These are phyloP conservation scores for Wasmannia auropunctata DNA, from an alignment of 1,140 invertebrate genomes.

Conservation along the genomic window DNA sequence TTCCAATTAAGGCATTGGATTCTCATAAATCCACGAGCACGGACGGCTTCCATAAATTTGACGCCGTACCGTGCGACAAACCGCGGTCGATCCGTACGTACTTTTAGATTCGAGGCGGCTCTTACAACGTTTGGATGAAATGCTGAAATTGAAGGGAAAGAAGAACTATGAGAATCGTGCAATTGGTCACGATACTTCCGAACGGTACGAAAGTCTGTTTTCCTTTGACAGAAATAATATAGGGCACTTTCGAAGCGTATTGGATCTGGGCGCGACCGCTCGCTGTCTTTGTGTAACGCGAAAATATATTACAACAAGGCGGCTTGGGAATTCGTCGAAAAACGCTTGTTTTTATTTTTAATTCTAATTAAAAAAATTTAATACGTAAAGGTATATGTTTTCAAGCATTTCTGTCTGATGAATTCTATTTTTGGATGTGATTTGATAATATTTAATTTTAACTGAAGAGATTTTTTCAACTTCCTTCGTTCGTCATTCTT, in stretches of 20 bases:
- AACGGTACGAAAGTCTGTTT: conserved; percentile 45
- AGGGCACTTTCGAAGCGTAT: conserved; percentile 42
- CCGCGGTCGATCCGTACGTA: conserved; percentile 72
- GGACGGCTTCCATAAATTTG: conserved; percentile 79
- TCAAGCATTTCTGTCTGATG: background rate
- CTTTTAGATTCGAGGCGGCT: conserved; percentile 74
- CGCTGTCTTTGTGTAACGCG: conserved; percentile 13
- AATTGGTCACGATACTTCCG: conserved; percentile 52
- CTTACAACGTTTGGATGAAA: conserved; percentile 36
- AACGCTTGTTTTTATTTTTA: background rate
- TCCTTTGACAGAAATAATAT: conserved; percentile 55
- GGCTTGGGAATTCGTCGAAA: background rate
- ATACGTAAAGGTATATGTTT: background rate
- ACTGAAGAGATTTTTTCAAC: background rate
- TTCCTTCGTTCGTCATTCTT: background rate
- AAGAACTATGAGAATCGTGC: conserved; percentile 44
- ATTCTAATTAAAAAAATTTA: background rate
- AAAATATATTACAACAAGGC: conserved; percentile 41
- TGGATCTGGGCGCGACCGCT: conserved; percentile 15
- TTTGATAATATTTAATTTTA: background rate
- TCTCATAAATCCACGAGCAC: conserved; percentile 76
- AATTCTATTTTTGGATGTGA: background rate
- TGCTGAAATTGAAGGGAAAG: conserved; percentile 25
- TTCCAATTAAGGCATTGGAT: conserved; percentile 82
- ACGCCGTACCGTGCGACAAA: conserved; percentile 76